Percentiles rank a stretch among this genome's conserved stretches.
Evolutionary conservation across 2,797 vertebrate genomes (phyloP).

Genomic region (Cryptoprocta ferox): DNA sequence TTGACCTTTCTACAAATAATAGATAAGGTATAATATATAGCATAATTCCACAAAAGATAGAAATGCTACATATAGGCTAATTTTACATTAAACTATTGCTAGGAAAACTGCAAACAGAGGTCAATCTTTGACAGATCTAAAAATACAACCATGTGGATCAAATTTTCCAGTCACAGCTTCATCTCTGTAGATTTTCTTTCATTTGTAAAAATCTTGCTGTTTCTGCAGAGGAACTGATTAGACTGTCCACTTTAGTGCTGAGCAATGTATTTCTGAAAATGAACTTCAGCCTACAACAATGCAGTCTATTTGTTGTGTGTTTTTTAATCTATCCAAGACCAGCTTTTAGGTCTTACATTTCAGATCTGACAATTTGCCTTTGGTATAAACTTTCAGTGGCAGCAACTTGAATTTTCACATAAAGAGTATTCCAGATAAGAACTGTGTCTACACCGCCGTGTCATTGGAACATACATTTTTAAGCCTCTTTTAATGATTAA

Average conservation of each 20-base stretch:
- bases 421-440: slow-evolving; percentile 32
- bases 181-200: slow-evolving; percentile 65
- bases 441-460: background rate
- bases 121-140: slow-evolving; percentile 69
- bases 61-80: slow-evolving; percentile 28
- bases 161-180: slow-evolving; percentile 76
- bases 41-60: background rate
- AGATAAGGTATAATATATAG: background rate
- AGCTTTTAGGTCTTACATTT: slow-evolving; percentile 73
- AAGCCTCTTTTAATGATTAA: slow-evolving; percentile 51
- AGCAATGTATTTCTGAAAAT: slow-evolving; percentile 47
- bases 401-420: slow-evolving; percentile 79
- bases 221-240: slow-evolving; percentile 69
- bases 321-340: slow-evolving; percentile 55
- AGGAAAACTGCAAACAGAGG: slow-evolving; percentile 65
- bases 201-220: slow-evolving; percentile 67
- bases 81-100: slow-evolving; percentile 68
- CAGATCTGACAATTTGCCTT: slow-evolving; percentile 79
- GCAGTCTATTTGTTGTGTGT: slow-evolving; percentile 27
- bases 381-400: slow-evolving; percentile 62
- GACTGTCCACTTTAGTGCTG: slow-evolving; percentile 57
- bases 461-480: background rate
- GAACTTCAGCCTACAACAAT: slow-evolving; percentile 29
- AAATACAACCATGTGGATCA: slow-evolving; percentile 68
- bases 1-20: background rate